These are phyloP conservation scores for Paratilapia polleni DNA, from an alignment of 2,113 vertebrate genomes.

Conservation along the genomic window DNA sequence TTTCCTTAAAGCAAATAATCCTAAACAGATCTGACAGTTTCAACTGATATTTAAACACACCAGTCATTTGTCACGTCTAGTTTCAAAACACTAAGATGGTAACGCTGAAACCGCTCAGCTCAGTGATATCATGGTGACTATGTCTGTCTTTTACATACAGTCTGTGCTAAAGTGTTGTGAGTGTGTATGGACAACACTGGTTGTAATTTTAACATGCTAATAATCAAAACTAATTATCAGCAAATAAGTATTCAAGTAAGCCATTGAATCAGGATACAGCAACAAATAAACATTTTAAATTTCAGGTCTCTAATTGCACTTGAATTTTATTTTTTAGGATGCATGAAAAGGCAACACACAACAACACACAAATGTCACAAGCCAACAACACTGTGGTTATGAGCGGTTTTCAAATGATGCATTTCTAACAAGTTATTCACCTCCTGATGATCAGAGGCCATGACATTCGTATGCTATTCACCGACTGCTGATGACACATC, in stretches of 20 bases:
- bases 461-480: neutral
- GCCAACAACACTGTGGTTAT: neutral
- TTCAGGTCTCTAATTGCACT: neutral
- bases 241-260: neutral
- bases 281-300: no score
- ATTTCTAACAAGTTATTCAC: neutral
- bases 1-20: neutral
- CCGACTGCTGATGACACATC: neutral
- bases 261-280: neutral
- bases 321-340: neutral
- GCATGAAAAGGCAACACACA: neutral
- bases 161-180: neutral
- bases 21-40: neutral
- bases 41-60: neutral
- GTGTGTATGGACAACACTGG: neutral
- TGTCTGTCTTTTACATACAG: neutral
- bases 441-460: neutral
- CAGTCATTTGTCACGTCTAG: neutral
- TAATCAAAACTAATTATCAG: no score
- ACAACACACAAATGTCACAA: neutral
- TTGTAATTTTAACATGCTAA: neutral
- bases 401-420: neutral
- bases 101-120: neutral
- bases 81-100: neutral
- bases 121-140: neutral